Conservation (phyloP, 1,140 invertebrate genomes). For the Listronotus bonariensis region DNA sequence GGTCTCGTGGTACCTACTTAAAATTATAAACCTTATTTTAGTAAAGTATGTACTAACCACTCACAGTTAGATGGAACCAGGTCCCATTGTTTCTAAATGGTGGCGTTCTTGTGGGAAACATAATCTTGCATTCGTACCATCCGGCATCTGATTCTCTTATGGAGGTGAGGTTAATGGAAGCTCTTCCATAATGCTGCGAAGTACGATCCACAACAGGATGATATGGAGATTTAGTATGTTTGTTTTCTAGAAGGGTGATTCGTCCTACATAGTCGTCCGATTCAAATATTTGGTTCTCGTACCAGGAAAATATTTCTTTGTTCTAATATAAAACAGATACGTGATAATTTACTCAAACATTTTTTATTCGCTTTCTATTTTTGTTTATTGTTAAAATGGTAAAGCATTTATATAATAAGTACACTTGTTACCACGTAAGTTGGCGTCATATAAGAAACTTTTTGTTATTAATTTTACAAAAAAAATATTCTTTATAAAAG, state of each 20-base stretch:
- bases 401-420: too few species aligned
- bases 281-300: slow-evolving; percentile 71
- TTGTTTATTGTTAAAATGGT: too few species aligned
- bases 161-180: slow-evolving; percentile 86
- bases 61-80: slow-evolving; percentile 83
- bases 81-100: slow-evolving; percentile 83
- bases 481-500: too few species aligned
- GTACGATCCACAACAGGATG: slow-evolving; percentile 39
- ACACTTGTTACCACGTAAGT: background rate
- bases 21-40: too few species aligned
- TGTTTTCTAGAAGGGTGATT: slow-evolving; percentile 65
- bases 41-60: slow-evolving; percentile 65
- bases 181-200: slow-evolving; percentile 64
- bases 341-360: slow-evolving; percentile 36
- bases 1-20: too few species aligned
- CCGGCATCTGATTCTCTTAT: slow-evolving; percentile 87
- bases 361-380: too few species aligned
- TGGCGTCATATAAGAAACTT: background rate
- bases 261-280: slow-evolving; percentile 76
- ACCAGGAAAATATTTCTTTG: slow-evolving; percentile 77
- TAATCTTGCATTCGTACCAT: slow-evolving; percentile 88
- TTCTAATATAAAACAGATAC: slow-evolving; percentile 60
- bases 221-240: slow-evolving; percentile 41
- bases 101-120: slow-evolving; percentile 86
- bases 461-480: too few species aligned